A percentile compares a stretch with the other conserved stretches of the same genome.
These are phyloP conservation scores for Phylloscopus trochilus DNA, from an alignment of 2,113 vertebrate genomes.

Conservation along the genomic window DNA sequence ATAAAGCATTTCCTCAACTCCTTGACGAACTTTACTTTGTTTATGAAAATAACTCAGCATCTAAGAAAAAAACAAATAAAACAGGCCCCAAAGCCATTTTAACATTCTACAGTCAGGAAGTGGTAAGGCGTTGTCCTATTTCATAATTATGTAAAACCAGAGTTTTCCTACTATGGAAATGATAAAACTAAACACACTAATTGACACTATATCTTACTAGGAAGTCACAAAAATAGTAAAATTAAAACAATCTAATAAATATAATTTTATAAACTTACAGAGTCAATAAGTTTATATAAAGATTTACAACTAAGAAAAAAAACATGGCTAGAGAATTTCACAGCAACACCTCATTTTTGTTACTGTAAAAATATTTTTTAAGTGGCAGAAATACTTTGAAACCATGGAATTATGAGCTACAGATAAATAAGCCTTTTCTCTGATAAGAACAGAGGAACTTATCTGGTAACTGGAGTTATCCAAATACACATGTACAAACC, in stretches of 20 bases:
- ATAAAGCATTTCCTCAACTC: conserved; percentile 89
- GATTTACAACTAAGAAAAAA: neutral
- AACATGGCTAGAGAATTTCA: neutral
- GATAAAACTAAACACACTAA: neutral
- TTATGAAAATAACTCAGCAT: conserved; percentile 88
- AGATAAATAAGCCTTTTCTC: neutral
- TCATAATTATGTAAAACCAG: neutral
- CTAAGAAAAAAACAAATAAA: conserved; percentile 61
- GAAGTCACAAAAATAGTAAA: neutral
- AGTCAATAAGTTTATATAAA: neutral
- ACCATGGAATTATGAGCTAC: neutral
- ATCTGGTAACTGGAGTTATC: neutral
- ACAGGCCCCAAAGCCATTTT: neutral
- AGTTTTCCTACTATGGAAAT: neutral
- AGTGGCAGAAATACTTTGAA: neutral
- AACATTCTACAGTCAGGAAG: neutral
- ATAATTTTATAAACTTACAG: neutral
- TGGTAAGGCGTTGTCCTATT: neutral
- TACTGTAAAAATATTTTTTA: neutral
- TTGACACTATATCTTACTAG: neutral
- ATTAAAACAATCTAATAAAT: neutral
- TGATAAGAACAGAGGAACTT: neutral
- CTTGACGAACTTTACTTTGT: conserved; percentile 80
- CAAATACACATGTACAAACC: neutral
- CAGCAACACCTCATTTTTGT: neutral